Base-by-base conservation (phyloP, 2,113 vertebrate genomes). In the Dasypus novemcinctus region DNA sequence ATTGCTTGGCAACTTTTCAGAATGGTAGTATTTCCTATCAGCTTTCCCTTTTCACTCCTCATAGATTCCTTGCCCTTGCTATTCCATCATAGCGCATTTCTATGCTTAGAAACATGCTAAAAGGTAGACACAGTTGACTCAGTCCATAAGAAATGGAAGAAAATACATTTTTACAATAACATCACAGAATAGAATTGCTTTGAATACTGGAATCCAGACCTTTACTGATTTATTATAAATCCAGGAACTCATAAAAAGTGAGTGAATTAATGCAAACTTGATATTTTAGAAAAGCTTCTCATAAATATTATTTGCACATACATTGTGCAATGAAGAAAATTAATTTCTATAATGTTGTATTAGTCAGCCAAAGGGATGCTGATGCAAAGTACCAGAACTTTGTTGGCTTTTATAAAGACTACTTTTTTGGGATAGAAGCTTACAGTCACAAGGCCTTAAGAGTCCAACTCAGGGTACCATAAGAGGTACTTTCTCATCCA, bases 1-100 rank as follows among this genome's bases (percentile, higher is more conserved):
- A 27, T 97, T 95, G 81, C 72, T 89, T 94, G 90, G 52, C 75
- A 93, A 82, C 75, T 90, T 93, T 86, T 96, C 69, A 90, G 36
- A 94, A 66, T 80, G 66, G 6, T 80, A 76, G 21, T 95, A 79
- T 71, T 90, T 94, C 52, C 61, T 63, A 93, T 93, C 27, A 92
- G 20, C 71, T 96, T 87, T 84, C n/a, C 63, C n/a, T 69, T 43
- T 86, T 94, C 11, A 29, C 71, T 85, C 3, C 59, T 72, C 43
- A 95, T 38, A 46, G 61, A 82, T 29, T 91, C 11, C 49, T 91
- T 93, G 36, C 17, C 36, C 64, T 93, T 90, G 54, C 36, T 80
- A 4, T 75, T 94, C 36, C 49, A 52, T 89, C 64, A 74, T 27
- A 81, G 41, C 64, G 49, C 13, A 82, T 94, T 93, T 79, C 25